These are phyloP conservation scores for Scaptomyza cyrtandrae DNA, from an alignment of 2,888 invertebrate genomes.

Conservation along the genomic window DNA sequence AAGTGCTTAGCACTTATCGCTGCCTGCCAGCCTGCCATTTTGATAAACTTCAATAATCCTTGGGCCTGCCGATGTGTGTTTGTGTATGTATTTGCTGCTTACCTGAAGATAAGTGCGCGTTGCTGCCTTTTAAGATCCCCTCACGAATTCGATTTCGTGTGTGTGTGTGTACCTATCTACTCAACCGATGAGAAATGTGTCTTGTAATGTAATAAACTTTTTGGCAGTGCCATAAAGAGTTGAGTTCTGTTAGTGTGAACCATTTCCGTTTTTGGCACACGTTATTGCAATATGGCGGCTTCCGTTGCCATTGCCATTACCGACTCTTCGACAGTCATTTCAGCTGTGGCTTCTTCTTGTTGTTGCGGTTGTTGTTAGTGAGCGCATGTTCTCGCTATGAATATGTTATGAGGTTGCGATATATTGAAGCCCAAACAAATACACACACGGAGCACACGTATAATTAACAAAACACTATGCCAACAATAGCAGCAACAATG, in stretches of 20 bases:
- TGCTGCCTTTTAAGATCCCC: slow-evolving; percentile 55
- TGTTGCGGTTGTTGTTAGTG: slow-evolving; percentile 37
- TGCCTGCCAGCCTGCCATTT: slow-evolving; percentile 60
- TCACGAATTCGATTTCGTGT: slow-evolving; percentile 69
- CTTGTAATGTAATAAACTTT: slow-evolving; percentile 68
- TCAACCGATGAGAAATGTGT: slow-evolving; percentile 52
- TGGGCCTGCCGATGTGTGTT: slow-evolving; percentile 16
- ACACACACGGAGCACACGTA: slow-evolving; percentile 15
- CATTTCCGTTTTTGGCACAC: slow-evolving; percentile 72
- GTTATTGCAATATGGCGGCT: slow-evolving; percentile 79
- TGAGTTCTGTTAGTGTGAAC: slow-evolving; percentile 46
- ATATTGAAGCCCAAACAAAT: slow-evolving; percentile 45
- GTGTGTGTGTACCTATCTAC: slow-evolving; percentile 3
- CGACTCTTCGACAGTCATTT: slow-evolving; percentile 55
- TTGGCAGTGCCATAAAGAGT: slow-evolving; percentile 66
- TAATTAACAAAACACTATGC: slow-evolving; percentile 51
- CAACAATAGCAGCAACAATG: slow-evolving; percentile 36
- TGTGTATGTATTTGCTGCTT: slow-evolving; percentile 41
- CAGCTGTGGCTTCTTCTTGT: slow-evolving; percentile 17
- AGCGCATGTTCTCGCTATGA: slow-evolving; percentile 70
- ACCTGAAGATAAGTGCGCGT: slow-evolving; percentile 69
- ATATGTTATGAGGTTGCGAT: slow-evolving; percentile 69
- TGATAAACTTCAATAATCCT: slow-evolving; percentile 77
- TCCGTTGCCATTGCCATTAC: slow-evolving; percentile 67
- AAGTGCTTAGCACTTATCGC: slow-evolving; percentile 77